Evolutionary conservation across 2,113 vertebrate genomes (phyloP), one percentile per base, ranked within the genome.

Genomic region (Spea multiplicata): DNA sequence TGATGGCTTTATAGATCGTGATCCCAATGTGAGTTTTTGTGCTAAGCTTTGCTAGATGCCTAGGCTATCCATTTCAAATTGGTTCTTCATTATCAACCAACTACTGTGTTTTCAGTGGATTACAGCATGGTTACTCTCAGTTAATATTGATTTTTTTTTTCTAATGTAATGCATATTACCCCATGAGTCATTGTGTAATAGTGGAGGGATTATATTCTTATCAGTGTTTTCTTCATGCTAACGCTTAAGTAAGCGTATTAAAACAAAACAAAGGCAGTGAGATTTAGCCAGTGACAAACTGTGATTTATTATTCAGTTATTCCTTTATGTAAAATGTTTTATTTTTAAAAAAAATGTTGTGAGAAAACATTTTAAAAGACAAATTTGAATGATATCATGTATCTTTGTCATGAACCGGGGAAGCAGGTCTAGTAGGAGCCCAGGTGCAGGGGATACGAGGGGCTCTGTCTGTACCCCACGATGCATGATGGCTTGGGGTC

Each of bases 101-200:
- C 8, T 16, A 13, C 57, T 65, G 13, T 76, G 52, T 65, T 84
- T 83, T 67, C 13, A 81, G 55, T 66, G 74, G 61, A 73, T 74
- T 76, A 71, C 1, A 70, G 30, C 10, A 0, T 30, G 8, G 46
- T 30, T 57, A 44, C 80, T 82, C 7, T 81, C 80, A 55, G 53
- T 83, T 84, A 52, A 66, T 81, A 71, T 71, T 81, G 76, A 82
- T 84, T 5, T 4, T 66, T n/a, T n/a, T 8, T 9, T 17, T n/a
- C 44, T 83, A 73, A 86, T 75, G 86, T 82, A 82, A 64, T 84
- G 71, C 70, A 83, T 82, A 84, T 86, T 82, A 78, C 82, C 83
- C 82, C 85, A 82, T 80, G 73, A 82, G 78, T 73, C 75, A 76
- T 80, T 86, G 71, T 83, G 46, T 66, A 82, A 82, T 72, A 71